Evolutionary conservation across 2,888 invertebrate genomes (phyloP), one percentile per base, ranked within the genome.

Genomic region (Cephus spinipes): DNA sequence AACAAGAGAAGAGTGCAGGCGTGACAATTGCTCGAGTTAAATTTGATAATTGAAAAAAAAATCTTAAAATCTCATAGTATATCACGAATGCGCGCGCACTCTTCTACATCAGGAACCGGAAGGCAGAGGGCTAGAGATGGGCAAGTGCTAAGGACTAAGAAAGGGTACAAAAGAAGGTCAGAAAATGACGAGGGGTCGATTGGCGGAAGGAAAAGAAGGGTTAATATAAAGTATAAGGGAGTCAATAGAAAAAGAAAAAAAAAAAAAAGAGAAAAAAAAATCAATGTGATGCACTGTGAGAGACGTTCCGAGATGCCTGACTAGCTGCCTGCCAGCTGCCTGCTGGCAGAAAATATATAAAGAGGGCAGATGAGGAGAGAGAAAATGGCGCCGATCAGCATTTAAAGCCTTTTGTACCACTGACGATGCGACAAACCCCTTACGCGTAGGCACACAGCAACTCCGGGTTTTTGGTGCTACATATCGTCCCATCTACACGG

Each of bases 391-490:
- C 0, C 55, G 23, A 6, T 15, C 9, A 55, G 23, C 23, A 35
- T 74, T 35, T 6, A 30, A 30, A 36, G 35, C 35, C 12, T 35
- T 35, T 35, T 33, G 35, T 74, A 74, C 23, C 74, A 74, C n/a
- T 74, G 36, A 35, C 74, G 74, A 74, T 74, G 36, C 35, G 31
- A 69, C 74, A 69, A 68, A 69, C 31, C 73, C 76, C 30, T 79
- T 79, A 77, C 87, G 85, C 87, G 83, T 89, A 90, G 91, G 90
- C 90, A 91, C 86, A 87, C 91, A 87, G 86, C 90, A 85, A 90
- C 88, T 81, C 90, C 90, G 85, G 87, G 91, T 87, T 88, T 91
- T 86, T 91, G 91, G 91, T 91, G 90, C 90, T 91, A 91, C 90
- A 89, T 91, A 89, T 91, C 91, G 85, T 87, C 90, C 87, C 90